Percentiles rank a stretch among this genome's conserved stretches.
phyloP scores from a whole-genome alignment of 2,888 invertebrate species.

The Chorisops tibialis region DNA sequence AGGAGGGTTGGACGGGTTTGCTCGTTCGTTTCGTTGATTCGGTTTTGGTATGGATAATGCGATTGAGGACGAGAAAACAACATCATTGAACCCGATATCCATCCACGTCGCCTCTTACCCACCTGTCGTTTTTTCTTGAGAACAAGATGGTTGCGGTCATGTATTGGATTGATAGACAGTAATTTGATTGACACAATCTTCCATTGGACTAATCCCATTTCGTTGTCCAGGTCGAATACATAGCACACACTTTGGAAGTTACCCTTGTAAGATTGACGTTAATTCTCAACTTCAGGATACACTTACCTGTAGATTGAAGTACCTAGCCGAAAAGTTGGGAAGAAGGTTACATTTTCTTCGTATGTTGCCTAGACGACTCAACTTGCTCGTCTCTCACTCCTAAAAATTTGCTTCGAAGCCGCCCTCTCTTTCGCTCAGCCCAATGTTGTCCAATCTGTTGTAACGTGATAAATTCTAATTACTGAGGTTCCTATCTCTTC shows the following conservation, averaged over 20 bases:
- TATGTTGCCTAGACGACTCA: conserved; percentile 16
- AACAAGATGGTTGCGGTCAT: conserved; percentile 9
- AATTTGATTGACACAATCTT: conserved; percentile 22
- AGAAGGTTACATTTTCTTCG: neutral
- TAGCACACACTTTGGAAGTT: conserved; percentile 2
- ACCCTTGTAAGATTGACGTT: conserved; percentile 19
- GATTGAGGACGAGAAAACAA: no score
- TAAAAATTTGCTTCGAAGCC: neutral
- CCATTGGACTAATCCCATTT: conserved; percentile 12
- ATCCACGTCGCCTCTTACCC: no score
- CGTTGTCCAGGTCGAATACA: neutral
- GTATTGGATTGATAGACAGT: conserved; percentile 14
- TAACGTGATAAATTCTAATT: conserved; percentile 27
- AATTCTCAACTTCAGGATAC: neutral
- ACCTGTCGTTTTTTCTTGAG: no score
- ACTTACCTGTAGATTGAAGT: neutral
- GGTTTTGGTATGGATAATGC: conserved; percentile 11
- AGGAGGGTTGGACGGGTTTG: neutral
- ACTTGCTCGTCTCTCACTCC: conserved; percentile 4
- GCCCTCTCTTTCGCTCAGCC: neutral
- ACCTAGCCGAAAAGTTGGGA: neutral
- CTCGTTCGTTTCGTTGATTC: neutral
- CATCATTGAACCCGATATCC: no score
- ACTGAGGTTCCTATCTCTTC: conserved; percentile 22
- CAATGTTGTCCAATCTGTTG: conserved; percentile 16